phyloP scores from a whole-genome alignment of 2,113 vertebrate genomes.

The Mustela nigripes region DNA sequence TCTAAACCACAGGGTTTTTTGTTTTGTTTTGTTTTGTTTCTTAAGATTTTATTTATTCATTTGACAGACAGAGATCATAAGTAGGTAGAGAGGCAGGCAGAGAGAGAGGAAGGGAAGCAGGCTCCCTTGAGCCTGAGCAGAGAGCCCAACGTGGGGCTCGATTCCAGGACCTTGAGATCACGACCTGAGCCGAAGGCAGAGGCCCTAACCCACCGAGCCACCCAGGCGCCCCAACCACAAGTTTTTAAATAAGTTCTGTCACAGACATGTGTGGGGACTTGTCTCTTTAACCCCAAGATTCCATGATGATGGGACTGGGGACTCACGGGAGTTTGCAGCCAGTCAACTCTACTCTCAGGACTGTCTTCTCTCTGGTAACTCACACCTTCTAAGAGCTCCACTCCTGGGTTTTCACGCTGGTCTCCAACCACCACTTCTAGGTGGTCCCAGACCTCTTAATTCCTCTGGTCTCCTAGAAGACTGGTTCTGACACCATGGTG shows the following conservation, averaged over 20 bases:
- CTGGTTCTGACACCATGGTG: background rate
- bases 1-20: background rate
- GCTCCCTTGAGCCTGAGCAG: no score
- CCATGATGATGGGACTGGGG: no score
- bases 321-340: background rate
- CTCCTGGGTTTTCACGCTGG: background rate
- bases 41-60: no score
- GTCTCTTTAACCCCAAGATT: background rate
- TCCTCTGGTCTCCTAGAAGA: background rate
- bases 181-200: no score
- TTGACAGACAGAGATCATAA: no score
- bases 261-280: accelerated
- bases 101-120: no score
- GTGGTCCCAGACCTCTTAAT: background rate
- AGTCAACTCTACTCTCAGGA: background rate
- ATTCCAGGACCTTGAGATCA: no score
- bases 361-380: background rate
- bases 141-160: no score
- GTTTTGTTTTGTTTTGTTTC: no score
- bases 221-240: background rate
- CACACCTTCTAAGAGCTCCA: no score
- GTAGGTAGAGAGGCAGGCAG: no score
- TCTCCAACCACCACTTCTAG: background rate
- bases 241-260: background rate
- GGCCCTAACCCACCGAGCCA: no score